Conservation (phyloP, 1,140 invertebrate genomes). For the Eulimnadia texana region DNA sequence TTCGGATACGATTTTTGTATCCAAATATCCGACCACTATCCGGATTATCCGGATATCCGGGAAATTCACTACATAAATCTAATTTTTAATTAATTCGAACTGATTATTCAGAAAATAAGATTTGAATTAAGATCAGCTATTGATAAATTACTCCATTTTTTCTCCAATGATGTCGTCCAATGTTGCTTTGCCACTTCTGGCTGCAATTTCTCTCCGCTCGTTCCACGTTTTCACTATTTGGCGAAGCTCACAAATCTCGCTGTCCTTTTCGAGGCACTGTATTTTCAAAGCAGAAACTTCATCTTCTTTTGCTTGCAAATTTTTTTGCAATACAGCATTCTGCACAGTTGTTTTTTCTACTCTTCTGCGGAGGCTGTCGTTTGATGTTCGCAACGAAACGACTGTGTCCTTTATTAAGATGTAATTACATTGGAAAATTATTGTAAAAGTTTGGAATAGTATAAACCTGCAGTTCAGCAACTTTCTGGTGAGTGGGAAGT, state of each 20-base stretch:
- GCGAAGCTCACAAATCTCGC: not conserved
- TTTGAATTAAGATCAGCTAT: too few relatives aligned
- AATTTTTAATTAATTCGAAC: too few relatives aligned
- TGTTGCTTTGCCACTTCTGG: not conserved
- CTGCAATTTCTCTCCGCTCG: not conserved
- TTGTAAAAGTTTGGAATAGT: too few relatives aligned
- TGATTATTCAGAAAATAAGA: too few relatives aligned
- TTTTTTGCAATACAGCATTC: not conserved
- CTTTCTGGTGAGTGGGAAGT: not conserved
- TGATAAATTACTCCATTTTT: not conserved
- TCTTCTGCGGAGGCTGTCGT: not conserved
- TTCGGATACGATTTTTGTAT: too few relatives aligned
- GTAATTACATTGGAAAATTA: too few relatives aligned
- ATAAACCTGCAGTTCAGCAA: not conserved
- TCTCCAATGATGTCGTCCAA: not conserved
- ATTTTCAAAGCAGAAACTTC: not conserved
- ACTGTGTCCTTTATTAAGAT: too few relatives aligned
- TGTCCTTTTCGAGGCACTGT: not conserved
- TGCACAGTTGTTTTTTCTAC: not conserved
- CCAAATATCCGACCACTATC: too few relatives aligned
- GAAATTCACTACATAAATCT: too few relatives aligned
- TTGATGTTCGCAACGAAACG: not conserved
- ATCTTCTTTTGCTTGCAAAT: not conserved
- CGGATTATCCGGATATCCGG: too few relatives aligned
- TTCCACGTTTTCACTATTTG: not conserved